Evolutionary conservation across 2,797 vertebrate genomes (phyloP).

Genomic region (Tiaroga cobitis): DNA sequence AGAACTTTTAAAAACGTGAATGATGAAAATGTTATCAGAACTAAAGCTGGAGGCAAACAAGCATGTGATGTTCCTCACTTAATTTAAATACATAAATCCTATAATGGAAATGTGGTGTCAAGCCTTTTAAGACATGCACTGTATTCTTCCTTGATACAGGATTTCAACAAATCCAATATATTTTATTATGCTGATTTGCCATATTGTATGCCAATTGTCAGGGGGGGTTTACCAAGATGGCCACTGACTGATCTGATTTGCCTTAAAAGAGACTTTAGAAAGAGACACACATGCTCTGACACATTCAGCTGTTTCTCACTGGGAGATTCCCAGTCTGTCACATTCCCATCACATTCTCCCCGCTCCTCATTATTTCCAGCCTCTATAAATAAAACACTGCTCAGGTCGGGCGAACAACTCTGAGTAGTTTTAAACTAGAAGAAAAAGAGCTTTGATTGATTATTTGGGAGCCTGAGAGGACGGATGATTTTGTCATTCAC

Average conservation of each 20-base stretch:
- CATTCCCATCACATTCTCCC: not conserved
- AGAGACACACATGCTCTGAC: not conserved
- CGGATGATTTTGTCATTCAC: not conserved
- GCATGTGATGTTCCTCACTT: not conserved
- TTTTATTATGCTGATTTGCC: not conserved
- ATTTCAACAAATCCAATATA: not conserved
- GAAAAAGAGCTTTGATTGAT: not conserved
- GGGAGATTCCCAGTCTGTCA: conserved; percentile 20
- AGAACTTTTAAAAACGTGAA: conserved; percentile 11
- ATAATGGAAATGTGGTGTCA: not conserved
- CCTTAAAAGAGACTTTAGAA: not conserved
- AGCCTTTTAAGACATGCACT: not conserved
- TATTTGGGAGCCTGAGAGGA: not conserved
- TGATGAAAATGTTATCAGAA: conserved; percentile 15
- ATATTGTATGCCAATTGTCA: not conserved
- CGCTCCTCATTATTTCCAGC: conserved; percentile 18
- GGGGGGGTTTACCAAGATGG: not conserved
- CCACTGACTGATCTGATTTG: not conserved
- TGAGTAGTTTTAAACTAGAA: not conserved
- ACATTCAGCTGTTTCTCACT: not conserved
- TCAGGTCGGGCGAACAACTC: not conserved
- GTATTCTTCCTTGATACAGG: not conserved
- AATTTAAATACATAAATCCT: not conserved
- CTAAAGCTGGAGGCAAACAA: conserved; percentile 9
- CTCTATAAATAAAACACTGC: conserved; percentile 16